Evolutionary conservation across 2,113 vertebrate species (phyloP).

Genomic region (Donacobius atricapilla): DNA sequence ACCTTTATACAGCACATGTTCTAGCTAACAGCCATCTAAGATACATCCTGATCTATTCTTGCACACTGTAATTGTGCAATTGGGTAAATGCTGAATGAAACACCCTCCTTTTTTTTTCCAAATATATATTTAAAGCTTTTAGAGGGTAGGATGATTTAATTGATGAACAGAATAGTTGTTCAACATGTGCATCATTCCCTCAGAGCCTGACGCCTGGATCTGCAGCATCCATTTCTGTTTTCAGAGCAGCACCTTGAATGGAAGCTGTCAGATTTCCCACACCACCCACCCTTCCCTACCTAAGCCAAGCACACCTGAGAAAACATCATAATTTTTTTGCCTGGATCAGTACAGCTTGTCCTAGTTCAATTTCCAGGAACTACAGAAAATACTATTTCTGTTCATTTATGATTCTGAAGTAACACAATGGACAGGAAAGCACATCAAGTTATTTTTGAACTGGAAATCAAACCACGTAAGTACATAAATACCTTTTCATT

Average conservation of each 20-base stretch:
- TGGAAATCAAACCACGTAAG: background rate
- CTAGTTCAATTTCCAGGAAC: background rate
- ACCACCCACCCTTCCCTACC: background rate
- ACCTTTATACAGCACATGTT: background rate
- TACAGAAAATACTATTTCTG: background rate
- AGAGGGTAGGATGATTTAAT: background rate
- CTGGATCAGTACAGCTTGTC: background rate
- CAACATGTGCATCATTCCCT: background rate
- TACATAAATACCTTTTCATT: constrained; percentile 82
- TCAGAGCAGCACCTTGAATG: background rate
- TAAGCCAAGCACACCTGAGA: background rate
- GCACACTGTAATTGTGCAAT: background rate
- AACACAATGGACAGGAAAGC: background rate
- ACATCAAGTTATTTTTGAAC: background rate
- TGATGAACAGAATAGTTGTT: background rate
- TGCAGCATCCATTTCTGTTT: background rate
- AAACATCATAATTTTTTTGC: background rate
- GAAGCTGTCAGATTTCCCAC: background rate
- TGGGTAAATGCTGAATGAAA: background rate
- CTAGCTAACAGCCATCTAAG: background rate
- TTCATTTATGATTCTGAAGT: background rate
- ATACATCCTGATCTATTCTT: background rate
- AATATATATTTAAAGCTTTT: background rate
- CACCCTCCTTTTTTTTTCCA: background rate
- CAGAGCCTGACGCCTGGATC: background rate